phyloP scores from a whole-genome alignment of 2,113 vertebrate species.

The Nothoprocta perdicaria region DNA sequence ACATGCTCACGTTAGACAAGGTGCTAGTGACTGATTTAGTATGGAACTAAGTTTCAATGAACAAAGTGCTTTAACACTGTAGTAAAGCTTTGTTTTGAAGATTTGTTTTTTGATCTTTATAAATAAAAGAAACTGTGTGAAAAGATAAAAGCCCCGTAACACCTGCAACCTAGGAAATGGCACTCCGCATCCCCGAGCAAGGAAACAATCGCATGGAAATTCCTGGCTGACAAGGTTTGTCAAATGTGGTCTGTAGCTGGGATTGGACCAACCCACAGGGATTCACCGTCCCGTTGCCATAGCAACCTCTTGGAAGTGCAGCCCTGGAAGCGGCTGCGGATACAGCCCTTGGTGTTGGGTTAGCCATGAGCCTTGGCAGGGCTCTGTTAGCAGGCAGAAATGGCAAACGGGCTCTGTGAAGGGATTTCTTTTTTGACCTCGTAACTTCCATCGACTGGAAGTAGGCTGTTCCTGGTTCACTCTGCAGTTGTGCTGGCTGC shows the following conservation, averaged over 20 bases:
- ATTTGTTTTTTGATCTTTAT: not conserved
- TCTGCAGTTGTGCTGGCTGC: not conserved
- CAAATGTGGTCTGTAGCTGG: not conserved
- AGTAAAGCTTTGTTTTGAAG: not conserved
- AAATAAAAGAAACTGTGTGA: not conserved
- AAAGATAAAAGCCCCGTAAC: not conserved
- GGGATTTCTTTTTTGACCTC: not conserved
- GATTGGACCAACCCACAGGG: not conserved
- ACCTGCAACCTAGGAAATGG: not conserved
- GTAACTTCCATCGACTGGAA: not conserved
- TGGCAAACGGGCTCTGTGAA: not conserved
- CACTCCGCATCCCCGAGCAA: not conserved
- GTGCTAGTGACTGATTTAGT: not conserved
- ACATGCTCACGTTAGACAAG: not conserved
- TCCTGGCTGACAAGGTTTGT: not conserved
- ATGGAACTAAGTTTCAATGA: not conserved
- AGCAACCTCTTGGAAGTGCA: slow-evolving; percentile 42
- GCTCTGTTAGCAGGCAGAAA: not conserved
- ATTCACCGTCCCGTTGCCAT: slow-evolving; percentile 47
- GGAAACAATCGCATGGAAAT: not conserved
- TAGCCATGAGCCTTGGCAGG: not conserved
- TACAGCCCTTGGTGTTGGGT: not conserved
- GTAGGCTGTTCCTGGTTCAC: not conserved
- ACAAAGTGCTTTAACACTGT: not conserved
- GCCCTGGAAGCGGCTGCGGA: not conserved